These are phyloP conservation scores for Gopherus evgoodei DNA, from an alignment of 2,113 vertebrate genomes.

Conservation along the genomic window DNA sequence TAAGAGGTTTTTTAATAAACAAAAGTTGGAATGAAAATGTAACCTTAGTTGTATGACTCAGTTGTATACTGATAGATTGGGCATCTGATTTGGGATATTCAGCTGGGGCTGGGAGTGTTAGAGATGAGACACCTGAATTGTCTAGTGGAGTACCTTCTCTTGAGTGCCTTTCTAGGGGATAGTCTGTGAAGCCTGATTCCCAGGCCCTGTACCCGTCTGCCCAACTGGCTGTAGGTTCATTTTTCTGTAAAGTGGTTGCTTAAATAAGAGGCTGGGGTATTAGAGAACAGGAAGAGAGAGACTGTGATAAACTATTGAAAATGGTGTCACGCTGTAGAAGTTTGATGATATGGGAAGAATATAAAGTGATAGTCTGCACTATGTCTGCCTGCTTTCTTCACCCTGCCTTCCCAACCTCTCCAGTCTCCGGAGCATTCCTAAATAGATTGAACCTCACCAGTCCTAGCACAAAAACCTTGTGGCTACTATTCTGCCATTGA, in stretches of 20 bases:
- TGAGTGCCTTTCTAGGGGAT: accelerated
- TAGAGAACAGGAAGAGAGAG: background rate
- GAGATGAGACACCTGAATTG: background rate
- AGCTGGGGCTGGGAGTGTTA: background rate
- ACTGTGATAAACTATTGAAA: background rate
- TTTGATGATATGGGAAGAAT: background rate
- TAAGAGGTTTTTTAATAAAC: background rate
- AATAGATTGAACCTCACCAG: accelerated
- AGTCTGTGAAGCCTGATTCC: background rate
- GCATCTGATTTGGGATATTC: background rate
- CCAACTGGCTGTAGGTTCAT: background rate
- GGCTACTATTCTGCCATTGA: background rate
- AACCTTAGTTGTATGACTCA: background rate
- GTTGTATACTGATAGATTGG: background rate
- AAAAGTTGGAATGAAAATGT: background rate
- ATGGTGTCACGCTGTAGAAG: background rate
- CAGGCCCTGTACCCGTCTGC: background rate
- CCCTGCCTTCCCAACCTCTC: background rate
- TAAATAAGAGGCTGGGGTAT: background rate
- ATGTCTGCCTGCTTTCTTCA: background rate
- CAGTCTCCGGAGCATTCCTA: background rate
- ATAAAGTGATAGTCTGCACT: background rate
- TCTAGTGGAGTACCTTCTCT: background rate
- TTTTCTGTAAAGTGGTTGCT: background rate
- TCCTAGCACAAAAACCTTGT: background rate